Conservation (phyloP, 2,888 invertebrate genomes). For the Saturnia pavonia region DNA sequence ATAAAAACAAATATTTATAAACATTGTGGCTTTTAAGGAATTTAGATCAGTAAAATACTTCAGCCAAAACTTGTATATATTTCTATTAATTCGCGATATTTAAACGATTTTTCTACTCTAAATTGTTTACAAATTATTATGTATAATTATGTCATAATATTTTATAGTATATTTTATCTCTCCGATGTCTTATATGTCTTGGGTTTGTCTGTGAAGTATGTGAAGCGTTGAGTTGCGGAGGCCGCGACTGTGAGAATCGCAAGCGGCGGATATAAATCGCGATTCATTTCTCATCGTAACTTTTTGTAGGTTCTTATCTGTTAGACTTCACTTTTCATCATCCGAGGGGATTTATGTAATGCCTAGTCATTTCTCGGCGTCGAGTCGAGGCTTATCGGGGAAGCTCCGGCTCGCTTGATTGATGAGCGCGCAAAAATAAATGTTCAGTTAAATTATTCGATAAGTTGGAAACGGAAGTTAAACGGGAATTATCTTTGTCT, state of each 20-base stretch:
- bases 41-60: too few species aligned
- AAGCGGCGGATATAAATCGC: slow-evolving; percentile 78
- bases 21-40: too few species aligned
- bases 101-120: background rate
- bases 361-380: slow-evolving; percentile 84
- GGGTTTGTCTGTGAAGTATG: background rate
- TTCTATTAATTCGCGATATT: too few species aligned
- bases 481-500: slow-evolving; percentile 83
- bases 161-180: background rate
- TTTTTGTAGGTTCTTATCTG: slow-evolving; percentile 84
- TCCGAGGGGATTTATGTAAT: slow-evolving; percentile 83
- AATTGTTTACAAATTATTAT: background rate
- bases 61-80: too few species aligned
- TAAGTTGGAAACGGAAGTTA: slow-evolving; percentile 83
- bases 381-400: slow-evolving; percentile 80
- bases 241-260: slow-evolving; percentile 46
- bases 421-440: slow-evolving; percentile 83
- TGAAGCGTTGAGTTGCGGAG: background rate
- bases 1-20: too few species aligned
- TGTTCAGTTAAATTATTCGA: slow-evolving; percentile 84
- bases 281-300: slow-evolving; percentile 83
- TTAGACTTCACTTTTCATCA: slow-evolving; percentile 84
- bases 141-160: background rate
- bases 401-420: slow-evolving; percentile 80
- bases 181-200: background rate